phyloP scores from a whole-genome alignment of 2,797 vertebrate genomes.

The Centropyge bicolor region DNA sequence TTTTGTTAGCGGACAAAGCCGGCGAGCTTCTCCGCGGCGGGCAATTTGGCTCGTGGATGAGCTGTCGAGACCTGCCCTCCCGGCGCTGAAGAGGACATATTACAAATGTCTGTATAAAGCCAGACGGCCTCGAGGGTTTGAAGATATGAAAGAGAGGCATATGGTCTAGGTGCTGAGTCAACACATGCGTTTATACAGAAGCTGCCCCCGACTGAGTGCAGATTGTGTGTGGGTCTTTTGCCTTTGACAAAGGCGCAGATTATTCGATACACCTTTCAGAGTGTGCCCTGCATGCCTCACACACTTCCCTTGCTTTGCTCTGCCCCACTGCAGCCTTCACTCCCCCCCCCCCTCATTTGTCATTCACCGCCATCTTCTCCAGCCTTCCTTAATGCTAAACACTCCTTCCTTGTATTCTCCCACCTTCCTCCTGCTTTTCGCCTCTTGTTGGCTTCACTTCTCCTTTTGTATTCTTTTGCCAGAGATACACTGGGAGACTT shows the following conservation, averaged over 20 bases:
- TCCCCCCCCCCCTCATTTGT: not conserved
- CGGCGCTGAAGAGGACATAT: not conserved
- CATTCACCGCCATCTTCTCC: not conserved
- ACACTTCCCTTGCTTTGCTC: not conserved
- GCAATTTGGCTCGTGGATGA: constrained; percentile 7
- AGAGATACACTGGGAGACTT: not conserved
- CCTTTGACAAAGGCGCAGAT: constrained; percentile 3
- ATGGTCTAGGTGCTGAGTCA: constrained; percentile 20
- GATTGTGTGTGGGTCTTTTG: constrained; percentile 13
- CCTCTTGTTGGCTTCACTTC: not conserved
- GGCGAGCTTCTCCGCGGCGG: not conserved
- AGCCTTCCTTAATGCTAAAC: not conserved
- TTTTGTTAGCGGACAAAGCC: constrained; percentile 1
- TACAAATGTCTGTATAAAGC: constrained; percentile 11
- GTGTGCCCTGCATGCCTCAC: not conserved
- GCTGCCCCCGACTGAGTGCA: constrained; percentile 1
- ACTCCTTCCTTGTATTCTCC: not conserved
- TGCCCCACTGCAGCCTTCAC: not conserved
- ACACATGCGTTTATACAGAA: constrained; percentile 2
- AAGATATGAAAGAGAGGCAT: constrained; percentile 3
- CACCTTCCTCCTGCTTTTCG: constrained; percentile 1
- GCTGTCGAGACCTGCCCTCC: not conserved
- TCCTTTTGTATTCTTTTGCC: constrained; percentile 5
- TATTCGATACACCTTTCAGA: constrained; percentile 11
- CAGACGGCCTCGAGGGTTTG: constrained; percentile 5